Evolutionary conservation across 2,888 invertebrate species (phyloP), one percentile per base, ranked within the genome.

Genomic region (Masnerella sp.): DNA sequence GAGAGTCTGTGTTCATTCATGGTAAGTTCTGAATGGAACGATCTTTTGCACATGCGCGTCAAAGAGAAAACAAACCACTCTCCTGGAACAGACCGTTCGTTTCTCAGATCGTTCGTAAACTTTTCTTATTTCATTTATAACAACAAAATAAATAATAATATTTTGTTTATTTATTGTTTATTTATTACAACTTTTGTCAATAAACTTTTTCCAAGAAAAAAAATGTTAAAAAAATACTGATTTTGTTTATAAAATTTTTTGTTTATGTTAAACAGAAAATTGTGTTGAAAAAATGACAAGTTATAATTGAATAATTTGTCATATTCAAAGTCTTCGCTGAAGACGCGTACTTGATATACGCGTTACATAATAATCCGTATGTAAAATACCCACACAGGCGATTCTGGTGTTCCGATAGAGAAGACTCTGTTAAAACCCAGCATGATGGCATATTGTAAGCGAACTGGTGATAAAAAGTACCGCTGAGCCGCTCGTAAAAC

Each of bases 1-100:
- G 76, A 77, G 80, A 79, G 78, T 76, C 75, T 77, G 81, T 76
- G 77, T 82, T 82, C 82, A 82, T 82, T 82, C 82, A 82, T 82
- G 79, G 78, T 69, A 78, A 72, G 74, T 51, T 65, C 77, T 82
- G 79, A 82, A 82, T 82, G 82, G 79, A 73, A 70, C 75, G 76
- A 77, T 76, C 77, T 72, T 62, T 59, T 40, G 45, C 56, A 62
- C 64, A 71, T 62, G 70, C 64, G 58, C 70, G 78, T 77, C 74
- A 68, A 71, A 73, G 64, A 64, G 59, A 68, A 52, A 49, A 52
- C 59, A 61, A 65, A 38, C 47, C 47, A 71, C 70, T 62, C 58
- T 76, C 74, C 74, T 70, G 70, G 69, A 58, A 61, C 68, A n/a
- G n/a, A n/a, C n/a, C 72, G 38, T 70, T 61, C 70, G 71, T 47